phyloP scores from a whole-genome alignment of 2,113 vertebrate genomes.

The Odontophorus gujanensis region DNA sequence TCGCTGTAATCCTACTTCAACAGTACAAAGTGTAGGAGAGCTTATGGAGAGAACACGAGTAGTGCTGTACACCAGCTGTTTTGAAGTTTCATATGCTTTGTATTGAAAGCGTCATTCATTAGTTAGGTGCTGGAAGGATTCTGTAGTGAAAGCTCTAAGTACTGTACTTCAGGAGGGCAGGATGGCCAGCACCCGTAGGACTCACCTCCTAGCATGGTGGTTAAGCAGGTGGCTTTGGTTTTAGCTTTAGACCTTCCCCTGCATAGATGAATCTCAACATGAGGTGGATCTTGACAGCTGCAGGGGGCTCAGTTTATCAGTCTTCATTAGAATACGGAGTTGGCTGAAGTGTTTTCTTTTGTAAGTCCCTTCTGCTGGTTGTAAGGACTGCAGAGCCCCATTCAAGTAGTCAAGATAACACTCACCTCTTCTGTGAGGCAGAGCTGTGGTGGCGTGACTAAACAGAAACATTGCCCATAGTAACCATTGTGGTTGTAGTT shows the following conservation, averaged over 20 bases:
- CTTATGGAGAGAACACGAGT: neutral
- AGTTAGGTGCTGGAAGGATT: neutral
- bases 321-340: neutral
- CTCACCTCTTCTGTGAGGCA: neutral
- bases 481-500: neutral
- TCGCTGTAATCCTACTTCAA: neutral
- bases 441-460: neutral
- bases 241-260: neutral
- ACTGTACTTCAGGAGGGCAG: neutral
- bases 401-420: neutral
- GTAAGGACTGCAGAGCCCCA: neutral
- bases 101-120: neutral
- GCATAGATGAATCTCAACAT: neutral
- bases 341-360: neutral
- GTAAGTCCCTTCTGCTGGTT: neutral
- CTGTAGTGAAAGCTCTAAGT: neutral
- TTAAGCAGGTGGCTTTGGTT: neutral
- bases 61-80: neutral
- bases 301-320: neutral
- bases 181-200: neutral
- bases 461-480: neutral
- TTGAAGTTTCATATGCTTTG: neutral
- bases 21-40: neutral
- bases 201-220: neutral
- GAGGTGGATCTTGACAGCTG: constrained; percentile 52